Evolutionary conservation across 2,797 vertebrate genomes (phyloP).

Genomic region (Oreortyx pictus): DNA sequence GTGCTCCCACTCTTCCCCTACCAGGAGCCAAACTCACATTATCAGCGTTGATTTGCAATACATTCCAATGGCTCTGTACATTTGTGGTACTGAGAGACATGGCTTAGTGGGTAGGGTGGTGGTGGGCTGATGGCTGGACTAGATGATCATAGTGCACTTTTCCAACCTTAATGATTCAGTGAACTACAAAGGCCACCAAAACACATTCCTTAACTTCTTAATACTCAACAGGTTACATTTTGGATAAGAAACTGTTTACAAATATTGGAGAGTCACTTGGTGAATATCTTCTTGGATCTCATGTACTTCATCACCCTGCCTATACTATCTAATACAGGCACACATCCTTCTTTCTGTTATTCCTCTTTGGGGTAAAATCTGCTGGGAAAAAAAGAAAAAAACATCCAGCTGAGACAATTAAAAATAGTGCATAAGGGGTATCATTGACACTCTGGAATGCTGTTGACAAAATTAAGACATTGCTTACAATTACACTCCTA

Average conservation of each 20-base stretch:
- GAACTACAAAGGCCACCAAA: background rate
- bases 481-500: conserved; percentile 44
- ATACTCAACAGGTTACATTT: background rate
- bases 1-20: background rate
- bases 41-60: background rate
- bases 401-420: conserved; percentile 26
- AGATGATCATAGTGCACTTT: too few relatives aligned
- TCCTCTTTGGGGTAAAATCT: conserved; percentile 13
- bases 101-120: too few relatives aligned
- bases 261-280: background rate
- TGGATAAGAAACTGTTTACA: background rate
- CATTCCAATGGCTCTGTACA: background rate
- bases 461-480: conserved; percentile 73
- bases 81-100: too few relatives aligned
- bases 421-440: conserved; percentile 11
- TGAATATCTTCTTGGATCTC: background rate
- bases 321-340: background rate
- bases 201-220: background rate
- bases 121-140: too few relatives aligned
- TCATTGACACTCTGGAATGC: background rate
- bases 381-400: background rate
- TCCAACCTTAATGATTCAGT: too few relatives aligned
- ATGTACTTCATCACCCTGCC: background rate
- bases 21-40: accelerated
- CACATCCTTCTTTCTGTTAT: background rate